Evolutionary conservation across 2,888 invertebrate species (phyloP).

Genomic region (Calephelis perditalis): DNA sequence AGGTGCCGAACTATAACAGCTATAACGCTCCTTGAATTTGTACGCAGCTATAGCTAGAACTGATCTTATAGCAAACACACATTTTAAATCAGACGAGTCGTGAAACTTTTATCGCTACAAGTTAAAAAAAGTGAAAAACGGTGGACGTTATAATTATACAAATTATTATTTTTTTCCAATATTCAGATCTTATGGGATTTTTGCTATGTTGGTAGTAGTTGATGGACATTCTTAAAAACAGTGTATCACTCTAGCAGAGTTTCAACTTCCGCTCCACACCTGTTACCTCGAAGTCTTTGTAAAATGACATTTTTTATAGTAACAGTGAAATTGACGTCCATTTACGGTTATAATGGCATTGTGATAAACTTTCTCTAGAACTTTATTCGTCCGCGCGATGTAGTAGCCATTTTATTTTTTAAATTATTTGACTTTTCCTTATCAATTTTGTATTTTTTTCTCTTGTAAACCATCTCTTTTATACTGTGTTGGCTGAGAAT

Average conservation of each 20-base stretch:
- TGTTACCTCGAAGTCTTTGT: conserved; percentile 1
- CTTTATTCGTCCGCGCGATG: background rate
- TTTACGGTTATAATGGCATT: background rate
- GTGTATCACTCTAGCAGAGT: background rate
- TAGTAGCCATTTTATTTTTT: background rate
- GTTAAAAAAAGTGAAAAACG: no score
- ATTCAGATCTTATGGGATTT: no score
- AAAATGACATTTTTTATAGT: conserved; percentile 3
- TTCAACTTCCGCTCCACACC: background rate
- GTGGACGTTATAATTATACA: no score
- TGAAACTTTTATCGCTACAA: no score
- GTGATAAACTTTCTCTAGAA: background rate
- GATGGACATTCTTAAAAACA: background rate
- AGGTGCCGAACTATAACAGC: no score
- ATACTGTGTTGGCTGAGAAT: no score
- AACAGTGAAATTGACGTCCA: background rate
- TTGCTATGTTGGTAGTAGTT: background rate
- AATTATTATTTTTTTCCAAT: no score
- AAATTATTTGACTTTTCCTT: background rate
- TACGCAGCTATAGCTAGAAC: no score
- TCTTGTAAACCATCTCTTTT: no score
- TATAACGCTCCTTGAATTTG: no score
- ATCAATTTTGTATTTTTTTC: background rate
- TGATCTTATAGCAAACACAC: no score
- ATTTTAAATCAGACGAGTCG: no score